phyloP scores from a whole-genome alignment of 2,888 invertebrate genomes.

The Toxonevra muliebris region DNA sequence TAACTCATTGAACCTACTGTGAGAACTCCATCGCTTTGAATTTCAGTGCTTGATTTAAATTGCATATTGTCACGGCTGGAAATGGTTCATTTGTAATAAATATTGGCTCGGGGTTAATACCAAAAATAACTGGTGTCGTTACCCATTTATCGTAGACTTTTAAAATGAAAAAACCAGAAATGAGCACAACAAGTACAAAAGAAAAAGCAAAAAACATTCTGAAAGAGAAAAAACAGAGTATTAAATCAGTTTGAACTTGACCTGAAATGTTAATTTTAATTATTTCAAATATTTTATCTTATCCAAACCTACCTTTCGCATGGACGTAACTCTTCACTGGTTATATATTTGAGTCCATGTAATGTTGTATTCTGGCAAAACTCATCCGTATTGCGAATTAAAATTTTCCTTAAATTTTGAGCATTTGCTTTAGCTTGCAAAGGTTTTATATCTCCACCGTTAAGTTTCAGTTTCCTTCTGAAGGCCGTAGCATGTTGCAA shows the following conservation, averaged over 20 bases:
- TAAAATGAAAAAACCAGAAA: conserved; percentile 76
- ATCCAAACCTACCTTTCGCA: conserved; percentile 71
- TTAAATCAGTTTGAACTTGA: too few relatives aligned
- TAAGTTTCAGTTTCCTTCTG: background rate
- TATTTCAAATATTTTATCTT: too few relatives aligned
- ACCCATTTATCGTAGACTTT: conserved; percentile 79
- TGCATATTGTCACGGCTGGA: conserved; percentile 85
- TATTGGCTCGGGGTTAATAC: conserved; percentile 76
- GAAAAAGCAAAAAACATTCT: conserved; percentile 76
- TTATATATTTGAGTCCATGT: conserved; percentile 78
- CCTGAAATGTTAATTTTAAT: too few relatives aligned
- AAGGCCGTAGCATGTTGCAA: background rate
- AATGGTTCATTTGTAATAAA: conserved; percentile 78
- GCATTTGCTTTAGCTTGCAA: background rate
- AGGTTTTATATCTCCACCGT: background rate
- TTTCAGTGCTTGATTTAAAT: conserved; percentile 76
- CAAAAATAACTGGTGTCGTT: conserved; percentile 79
- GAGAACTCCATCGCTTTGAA: conserved; percentile 20
- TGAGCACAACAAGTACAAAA: conserved; percentile 71
- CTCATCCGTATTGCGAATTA: conserved; percentile 54
- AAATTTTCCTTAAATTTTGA: conserved; percentile 29
- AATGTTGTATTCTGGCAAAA: conserved; percentile 71
- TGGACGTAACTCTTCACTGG: conserved; percentile 65
- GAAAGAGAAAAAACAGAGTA: background rate
- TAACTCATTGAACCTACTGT: conserved; percentile 16